Evolutionary conservation across 30 jellyfish, hydroid and myxozoan species (phyloP), one percentile per base, ranked within the genome.

Genomic region (Hydractinia symbiolongicarpus): DNA sequence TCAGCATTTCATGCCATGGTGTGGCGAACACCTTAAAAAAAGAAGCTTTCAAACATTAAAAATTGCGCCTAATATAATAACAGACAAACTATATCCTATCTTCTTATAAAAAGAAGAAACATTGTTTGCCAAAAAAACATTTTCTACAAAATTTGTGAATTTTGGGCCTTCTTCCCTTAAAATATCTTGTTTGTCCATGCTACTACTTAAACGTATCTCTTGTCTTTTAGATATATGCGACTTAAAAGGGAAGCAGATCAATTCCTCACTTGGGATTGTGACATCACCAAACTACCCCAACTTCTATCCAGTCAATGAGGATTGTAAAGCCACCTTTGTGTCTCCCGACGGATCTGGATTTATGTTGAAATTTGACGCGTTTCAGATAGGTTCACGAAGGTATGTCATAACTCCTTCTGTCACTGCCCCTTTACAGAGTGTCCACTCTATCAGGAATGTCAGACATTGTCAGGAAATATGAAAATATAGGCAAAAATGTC

Each of bases 221-320:
- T 40, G 53, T 56, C 61, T 55, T 86, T 10, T 56, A 91, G 98
- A 91, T 80, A 73, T 91, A 15, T 91, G 98, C 54, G 98, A 91
- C 73, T 86, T 79, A 8, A 82, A 86, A 44, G 86, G 86, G 50
- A 57, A 91, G 30, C 57, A 54, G 17, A 50, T 91, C 67, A 91
- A 67, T 55, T 78, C 91, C 51, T 77, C 89, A 7, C 83, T 73
- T 52, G 98, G 98, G 15, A 88, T 91, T 5, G 10, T 91, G 76
- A 91, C 83, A 0, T 91, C 98, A 20, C 98, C 98, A 14, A 91
- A 91, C 77, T 91, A 91, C 62, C 98, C 98, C 0, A 77, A 54
- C 3, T 53, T 77, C 6, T 91, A 91, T 74, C 98, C 98, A 52
- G 62, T 73, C 70, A 91, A 86, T 69, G 98, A 91, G 67, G 76